These are phyloP conservation scores for Timema cristinae DNA, from an alignment of 2,888 invertebrate genomes.

Conservation along the genomic window DNA sequence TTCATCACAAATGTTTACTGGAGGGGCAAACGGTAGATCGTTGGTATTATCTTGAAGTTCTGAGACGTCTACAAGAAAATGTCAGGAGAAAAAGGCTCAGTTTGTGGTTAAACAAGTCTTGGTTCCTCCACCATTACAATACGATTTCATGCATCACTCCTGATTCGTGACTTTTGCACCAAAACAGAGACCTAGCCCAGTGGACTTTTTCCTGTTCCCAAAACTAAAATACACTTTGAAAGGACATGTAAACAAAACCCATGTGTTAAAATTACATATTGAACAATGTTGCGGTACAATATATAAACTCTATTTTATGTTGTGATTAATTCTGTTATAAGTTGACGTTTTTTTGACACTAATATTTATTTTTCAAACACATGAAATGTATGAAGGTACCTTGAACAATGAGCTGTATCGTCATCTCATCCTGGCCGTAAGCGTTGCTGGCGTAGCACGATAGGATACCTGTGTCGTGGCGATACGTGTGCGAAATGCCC, in stretches of 20 bases:
- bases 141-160: neutral
- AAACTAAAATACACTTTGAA: too few species aligned
- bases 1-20: too few species aligned
- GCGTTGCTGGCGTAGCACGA: conserved; percentile 84
- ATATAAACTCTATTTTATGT: neutral
- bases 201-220: too few species aligned
- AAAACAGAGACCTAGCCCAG: too few species aligned
- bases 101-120: neutral
- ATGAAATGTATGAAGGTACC: conserved; percentile 47
- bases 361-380: too few species aligned
- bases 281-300: neutral
- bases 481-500: conserved; percentile 75
- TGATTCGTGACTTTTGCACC: too few species aligned
- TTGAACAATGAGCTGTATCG: conserved; percentile 85
- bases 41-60: too few species aligned
- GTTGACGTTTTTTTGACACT: too few species aligned
- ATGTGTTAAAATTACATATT: too few species aligned
- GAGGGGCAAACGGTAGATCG: too few species aligned
- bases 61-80: too few species aligned
- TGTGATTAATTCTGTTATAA: neutral
- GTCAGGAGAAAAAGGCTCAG: neutral
- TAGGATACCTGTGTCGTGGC: conserved; percentile 85
- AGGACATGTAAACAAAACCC: too few species aligned
- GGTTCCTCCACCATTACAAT: neutral
- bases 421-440: conserved; percentile 87